Base-by-base conservation (phyloP, 1,140 invertebrate species). In the Drepana arcuata region DNA sequence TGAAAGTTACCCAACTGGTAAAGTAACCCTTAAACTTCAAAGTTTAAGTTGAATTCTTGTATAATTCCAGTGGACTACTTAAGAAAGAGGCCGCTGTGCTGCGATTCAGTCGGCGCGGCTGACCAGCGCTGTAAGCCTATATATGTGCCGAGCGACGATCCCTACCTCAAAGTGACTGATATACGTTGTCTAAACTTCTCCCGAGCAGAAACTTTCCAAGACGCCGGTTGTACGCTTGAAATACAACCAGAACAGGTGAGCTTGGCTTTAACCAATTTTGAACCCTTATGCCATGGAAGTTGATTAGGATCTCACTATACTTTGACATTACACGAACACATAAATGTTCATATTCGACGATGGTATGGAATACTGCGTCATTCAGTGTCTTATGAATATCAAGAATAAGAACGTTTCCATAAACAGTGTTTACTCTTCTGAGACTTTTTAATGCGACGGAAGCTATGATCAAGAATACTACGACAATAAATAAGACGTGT, bases 121-220 rank as follows among this genome's bases (percentile, higher is more conserved):
- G 60, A 68, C 40, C 39, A 42, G 0, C 53, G 48, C 1, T 70
- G 66, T 41, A 50, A 49, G 14, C 66, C 66, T n/a, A 70, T 73
- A 42, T 6, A 11, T 1, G 60, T 69, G 13, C 57, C 61, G 1
- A 34, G 63, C 13, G 48, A 70, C 32, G 64, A 70, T 28, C 56
- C 62, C 1, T 65, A 69, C 36, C 57, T 70, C 12, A 56, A 58
- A 50, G 50, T 60, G 24, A 66, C 56, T 34, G 48, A 58, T 45
- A 65, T 73, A 36, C 48, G 49, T 21, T 73, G 69, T 45, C 48
- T 73, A 4, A 68, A 73, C 48, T 70, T 66, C 50, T 64, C 62
- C 5, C 39, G 69, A 18, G 57, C 62, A 1, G 56, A 64, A 61
- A 73, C 69, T 48, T 73, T 73, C 50, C 59, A 66, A 56, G 64